Conservation (phyloP, 2,797 vertebrate genomes). For the Melanotaenia trifasciata region DNA sequence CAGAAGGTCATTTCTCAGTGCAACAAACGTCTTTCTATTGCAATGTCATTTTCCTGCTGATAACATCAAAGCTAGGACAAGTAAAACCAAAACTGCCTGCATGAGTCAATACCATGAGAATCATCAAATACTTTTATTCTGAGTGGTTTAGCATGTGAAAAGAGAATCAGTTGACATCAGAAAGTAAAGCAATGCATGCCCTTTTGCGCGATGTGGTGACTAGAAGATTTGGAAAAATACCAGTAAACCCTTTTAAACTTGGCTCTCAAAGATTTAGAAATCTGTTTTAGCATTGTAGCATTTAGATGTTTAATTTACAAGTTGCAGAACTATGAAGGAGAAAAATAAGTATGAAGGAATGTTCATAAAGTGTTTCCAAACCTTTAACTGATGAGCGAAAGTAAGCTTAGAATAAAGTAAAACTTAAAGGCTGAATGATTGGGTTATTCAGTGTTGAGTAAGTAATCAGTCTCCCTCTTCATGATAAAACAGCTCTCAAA, state of each 20-base stretch:
- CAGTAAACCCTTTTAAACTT: not conserved
- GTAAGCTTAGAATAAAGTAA: not conserved
- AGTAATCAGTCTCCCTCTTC: slow-evolving; percentile 14
- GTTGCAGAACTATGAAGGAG: not conserved
- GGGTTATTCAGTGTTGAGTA: not conserved
- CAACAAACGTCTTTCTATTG: not conserved
- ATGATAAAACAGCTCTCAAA: slow-evolving; percentile 9
- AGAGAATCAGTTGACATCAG: not conserved
- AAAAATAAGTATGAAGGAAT: not conserved
- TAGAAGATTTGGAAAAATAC: too few relatives aligned
- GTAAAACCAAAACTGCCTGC: not conserved
- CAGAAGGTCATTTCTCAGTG: not conserved
- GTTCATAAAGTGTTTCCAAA: not conserved
- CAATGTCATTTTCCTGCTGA: not conserved
- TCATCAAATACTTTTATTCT: not conserved
- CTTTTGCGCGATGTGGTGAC: too few relatives aligned
- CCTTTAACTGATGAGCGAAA: not conserved
- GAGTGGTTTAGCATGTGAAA: not conserved
- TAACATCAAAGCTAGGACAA: not conserved
- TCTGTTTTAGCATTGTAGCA: not conserved
- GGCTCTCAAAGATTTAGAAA: not conserved
- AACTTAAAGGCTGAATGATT: slow-evolving; percentile 10
- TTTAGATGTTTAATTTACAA: not conserved
- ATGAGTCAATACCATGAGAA: not conserved
- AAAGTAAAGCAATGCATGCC: too few relatives aligned